Percentiles rank a stretch among this genome's conserved stretches.
These are phyloP conservation scores for Macrophya alboannulata DNA, from an alignment of 2,888 invertebrate species.

Conservation along the genomic window DNA sequence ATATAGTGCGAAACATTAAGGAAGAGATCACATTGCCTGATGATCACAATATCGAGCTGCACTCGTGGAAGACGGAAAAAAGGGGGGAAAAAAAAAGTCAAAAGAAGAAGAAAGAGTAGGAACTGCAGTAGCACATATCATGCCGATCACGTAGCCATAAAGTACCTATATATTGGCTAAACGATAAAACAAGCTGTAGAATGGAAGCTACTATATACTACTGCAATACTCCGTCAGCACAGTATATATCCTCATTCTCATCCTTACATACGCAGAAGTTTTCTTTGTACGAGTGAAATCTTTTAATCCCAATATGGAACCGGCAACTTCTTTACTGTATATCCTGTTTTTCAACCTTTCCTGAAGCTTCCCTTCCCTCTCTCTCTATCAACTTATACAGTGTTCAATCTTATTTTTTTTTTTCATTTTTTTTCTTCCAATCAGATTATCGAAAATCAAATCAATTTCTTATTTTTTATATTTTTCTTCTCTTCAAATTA, in stretches of 20 bases:
- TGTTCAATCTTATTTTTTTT: not conserved
- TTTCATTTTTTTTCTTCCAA: not conserved
- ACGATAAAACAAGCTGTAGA: conserved; percentile 66
- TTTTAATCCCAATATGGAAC: conserved; percentile 71
- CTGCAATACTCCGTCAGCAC: not conserved
- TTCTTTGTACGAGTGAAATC: conserved; percentile 60
- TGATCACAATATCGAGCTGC: conserved; percentile 14
- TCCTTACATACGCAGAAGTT: not conserved
- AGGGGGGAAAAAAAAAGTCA: not conserved
- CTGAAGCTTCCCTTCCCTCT: conserved; percentile 21
- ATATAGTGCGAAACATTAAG: not conserved
- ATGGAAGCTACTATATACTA: conserved; percentile 18
- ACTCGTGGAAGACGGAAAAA: conserved; percentile 61
- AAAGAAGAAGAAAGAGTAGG: not conserved
- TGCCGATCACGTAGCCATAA: conserved; percentile 70
- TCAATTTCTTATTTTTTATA: not conserved
- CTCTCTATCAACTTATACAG: not conserved
- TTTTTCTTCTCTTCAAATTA: not conserved
- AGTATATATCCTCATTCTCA: not conserved
- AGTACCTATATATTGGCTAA: conserved; percentile 32
- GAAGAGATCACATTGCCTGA: not conserved
- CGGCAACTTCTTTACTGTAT: conserved; percentile 59
- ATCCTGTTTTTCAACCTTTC: not conserved
- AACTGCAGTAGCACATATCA: conserved; percentile 61
- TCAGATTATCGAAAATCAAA: conserved; percentile 1